Percentiles rank a stretch among this genome's conserved stretches.
Conservation (phyloP, 1,140 invertebrate genomes). For the Calosoma granatense region DNA sequence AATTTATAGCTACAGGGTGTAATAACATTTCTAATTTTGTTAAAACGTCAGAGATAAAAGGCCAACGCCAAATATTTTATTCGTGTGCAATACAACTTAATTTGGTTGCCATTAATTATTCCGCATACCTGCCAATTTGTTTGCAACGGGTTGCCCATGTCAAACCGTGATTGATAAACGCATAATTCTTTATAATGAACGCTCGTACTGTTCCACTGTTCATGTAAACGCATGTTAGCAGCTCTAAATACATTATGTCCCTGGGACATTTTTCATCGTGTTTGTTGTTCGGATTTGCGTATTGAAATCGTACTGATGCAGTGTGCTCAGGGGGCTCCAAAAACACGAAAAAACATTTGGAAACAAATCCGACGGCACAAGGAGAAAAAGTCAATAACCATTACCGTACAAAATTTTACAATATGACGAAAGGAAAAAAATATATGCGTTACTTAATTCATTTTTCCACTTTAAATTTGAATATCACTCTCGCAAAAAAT, state of each 20-base stretch:
- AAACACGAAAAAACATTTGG: too few relatives aligned
- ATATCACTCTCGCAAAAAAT: too few relatives aligned
- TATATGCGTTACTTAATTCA: too few relatives aligned
- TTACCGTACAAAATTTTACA: too few relatives aligned
- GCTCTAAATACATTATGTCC: background rate
- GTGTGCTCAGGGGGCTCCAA: too few relatives aligned
- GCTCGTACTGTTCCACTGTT: background rate
- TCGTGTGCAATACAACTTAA: background rate
- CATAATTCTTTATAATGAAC: constrained; percentile 9
- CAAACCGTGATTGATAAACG: constrained; percentile 2
- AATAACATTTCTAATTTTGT: background rate
- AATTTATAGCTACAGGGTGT: too few relatives aligned
- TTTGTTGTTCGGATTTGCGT: background rate
- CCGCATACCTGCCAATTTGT: constrained; percentile 2
- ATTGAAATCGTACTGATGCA: background rate
- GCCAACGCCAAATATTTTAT: background rate
- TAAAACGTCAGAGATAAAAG: background rate
- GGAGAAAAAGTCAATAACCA: too few relatives aligned
- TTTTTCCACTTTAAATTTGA: too few relatives aligned
- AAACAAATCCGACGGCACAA: too few relatives aligned
- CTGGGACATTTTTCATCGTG: background rate
- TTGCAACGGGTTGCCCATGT: background rate
- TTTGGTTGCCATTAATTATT: background rate
- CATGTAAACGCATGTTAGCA: constrained; percentile 4
- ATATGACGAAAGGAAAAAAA: too few relatives aligned